Evolutionary conservation across 2,113 vertebrate genomes (phyloP).

Genomic region (Sturnira hondurensis): DNA sequence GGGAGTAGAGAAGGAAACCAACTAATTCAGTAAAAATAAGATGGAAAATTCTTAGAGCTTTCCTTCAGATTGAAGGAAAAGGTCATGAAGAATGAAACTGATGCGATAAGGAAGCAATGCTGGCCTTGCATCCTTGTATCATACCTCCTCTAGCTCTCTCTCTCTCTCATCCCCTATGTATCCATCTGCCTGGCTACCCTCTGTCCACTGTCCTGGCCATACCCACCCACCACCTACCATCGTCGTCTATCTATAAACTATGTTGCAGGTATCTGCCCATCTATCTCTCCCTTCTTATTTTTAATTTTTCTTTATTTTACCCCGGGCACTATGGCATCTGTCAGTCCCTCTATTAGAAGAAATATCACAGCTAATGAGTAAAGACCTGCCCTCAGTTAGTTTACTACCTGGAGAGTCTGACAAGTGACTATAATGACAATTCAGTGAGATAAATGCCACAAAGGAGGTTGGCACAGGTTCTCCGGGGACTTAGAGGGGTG

Average conservation of each 20-base stretch:
- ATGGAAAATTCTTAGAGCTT: accelerated
- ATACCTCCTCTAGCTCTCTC: not conserved
- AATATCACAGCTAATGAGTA: not conserved
- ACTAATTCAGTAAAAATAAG: not conserved
- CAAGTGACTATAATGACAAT: accelerated
- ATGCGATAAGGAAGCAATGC: not conserved
- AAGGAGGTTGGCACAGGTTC: not conserved
- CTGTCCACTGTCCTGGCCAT: not conserved
- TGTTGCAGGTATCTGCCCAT: not conserved
- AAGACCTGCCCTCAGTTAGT: not conserved
- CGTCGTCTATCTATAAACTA: not conserved
- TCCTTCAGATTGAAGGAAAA: not conserved
- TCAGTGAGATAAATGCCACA: not conserved
- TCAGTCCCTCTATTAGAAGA: not conserved
- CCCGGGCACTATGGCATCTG: accelerated
- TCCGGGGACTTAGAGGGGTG: not conserved
- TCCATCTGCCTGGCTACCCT: not conserved
- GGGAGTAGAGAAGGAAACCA: not conserved
- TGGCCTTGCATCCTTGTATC: no score
- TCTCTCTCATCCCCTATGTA: no score
- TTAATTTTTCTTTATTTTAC: not conserved
- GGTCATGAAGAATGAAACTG: not conserved
- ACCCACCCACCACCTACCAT: not conserved
- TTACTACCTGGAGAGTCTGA: not conserved
- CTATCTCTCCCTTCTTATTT: not conserved